Conservation (phyloP, 2,888 invertebrate genomes). For the Abrostola tripartita region DNA sequence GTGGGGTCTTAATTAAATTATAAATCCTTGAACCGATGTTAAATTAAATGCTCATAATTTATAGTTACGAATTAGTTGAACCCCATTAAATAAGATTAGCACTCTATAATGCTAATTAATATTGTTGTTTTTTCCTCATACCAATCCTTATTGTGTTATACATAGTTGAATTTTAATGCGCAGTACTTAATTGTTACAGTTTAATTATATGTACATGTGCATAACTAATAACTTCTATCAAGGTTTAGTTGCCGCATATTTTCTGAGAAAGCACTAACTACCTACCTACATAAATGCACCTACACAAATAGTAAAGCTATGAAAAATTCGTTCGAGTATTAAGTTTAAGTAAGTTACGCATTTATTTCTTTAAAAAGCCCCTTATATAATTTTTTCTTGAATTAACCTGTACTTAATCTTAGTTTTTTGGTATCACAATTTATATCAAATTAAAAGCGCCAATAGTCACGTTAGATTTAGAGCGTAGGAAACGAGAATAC, state of each 20-base stretch:
- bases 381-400: too few relatives aligned
- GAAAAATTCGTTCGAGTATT: too few relatives aligned
- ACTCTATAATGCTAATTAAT: slow-evolving; percentile 15
- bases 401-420: too few relatives aligned
- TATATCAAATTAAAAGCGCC: neutral
- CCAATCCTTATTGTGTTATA: slow-evolving; percentile 3
- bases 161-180: slow-evolving; percentile 2
- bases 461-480: slow-evolving; percentile 11
- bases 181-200: slow-evolving; percentile 1
- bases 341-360: too few relatives aligned
- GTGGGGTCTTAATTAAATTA: slow-evolving; percentile 3
- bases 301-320: too few relatives aligned
- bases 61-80: slow-evolving; percentile 4
- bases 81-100: slow-evolving; percentile 8
- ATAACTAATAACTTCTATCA: too few relatives aligned
- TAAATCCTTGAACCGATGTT: neutral
- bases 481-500: slow-evolving; percentile 38
- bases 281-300: too few relatives aligned
- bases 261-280: too few relatives aligned
- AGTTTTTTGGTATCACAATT: too few relatives aligned
- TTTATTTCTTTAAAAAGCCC: too few relatives aligned
- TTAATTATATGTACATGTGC: too few relatives aligned
- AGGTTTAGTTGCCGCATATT: too few relatives aligned
- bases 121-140: slow-evolving; percentile 25
- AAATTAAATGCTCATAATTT: slow-evolving; percentile 13